These are phyloP conservation scores for Schizotus pectinicornis DNA, from an alignment of 2,888 invertebrate species.

Conservation along the genomic window DNA sequence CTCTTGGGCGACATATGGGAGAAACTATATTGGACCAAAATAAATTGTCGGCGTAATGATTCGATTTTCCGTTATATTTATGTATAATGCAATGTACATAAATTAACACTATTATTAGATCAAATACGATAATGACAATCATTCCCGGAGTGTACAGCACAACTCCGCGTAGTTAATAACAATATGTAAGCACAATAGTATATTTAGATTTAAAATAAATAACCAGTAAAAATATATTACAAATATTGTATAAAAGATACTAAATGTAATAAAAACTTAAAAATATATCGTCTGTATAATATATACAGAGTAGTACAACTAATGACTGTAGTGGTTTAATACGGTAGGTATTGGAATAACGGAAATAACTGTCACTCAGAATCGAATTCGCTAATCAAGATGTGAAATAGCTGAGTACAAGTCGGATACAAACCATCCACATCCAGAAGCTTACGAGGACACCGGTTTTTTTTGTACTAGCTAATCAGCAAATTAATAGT, in stretches of 20 bases:
- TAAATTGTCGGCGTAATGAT: slow-evolving; percentile 23
- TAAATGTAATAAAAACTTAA: slow-evolving; percentile 54
- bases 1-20: too few relatives aligned
- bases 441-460: slow-evolving; percentile 50
- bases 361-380: slow-evolving; percentile 52
- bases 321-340: slow-evolving; percentile 50
- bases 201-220: slow-evolving; percentile 55
- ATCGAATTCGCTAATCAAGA: slow-evolving; percentile 47
- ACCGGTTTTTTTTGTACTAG: slow-evolving; percentile 38
- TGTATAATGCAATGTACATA: slow-evolving; percentile 59
- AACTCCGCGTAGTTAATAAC: slow-evolving; percentile 51
- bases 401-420: slow-evolving; percentile 46
- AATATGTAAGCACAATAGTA: slow-evolving; percentile 49
- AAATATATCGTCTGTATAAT: slow-evolving; percentile 55
- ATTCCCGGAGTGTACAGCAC: slow-evolving; percentile 53
- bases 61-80: slow-evolving; percentile 56
- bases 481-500: slow-evolving; percentile 42
- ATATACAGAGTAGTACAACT: slow-evolving; percentile 54
- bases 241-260: slow-evolving; percentile 57
- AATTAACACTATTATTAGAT: slow-evolving; percentile 58
- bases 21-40: background rate
- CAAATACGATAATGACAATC: slow-evolving; percentile 59
- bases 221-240: slow-evolving; percentile 57
- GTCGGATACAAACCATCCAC: slow-evolving; percentile 44
- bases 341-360: slow-evolving; percentile 35